These are phyloP conservation scores for Pachyrhynchus sulphureomaculatus DNA, from an alignment of 1,140 invertebrate species.

Conservation along the genomic window DNA sequence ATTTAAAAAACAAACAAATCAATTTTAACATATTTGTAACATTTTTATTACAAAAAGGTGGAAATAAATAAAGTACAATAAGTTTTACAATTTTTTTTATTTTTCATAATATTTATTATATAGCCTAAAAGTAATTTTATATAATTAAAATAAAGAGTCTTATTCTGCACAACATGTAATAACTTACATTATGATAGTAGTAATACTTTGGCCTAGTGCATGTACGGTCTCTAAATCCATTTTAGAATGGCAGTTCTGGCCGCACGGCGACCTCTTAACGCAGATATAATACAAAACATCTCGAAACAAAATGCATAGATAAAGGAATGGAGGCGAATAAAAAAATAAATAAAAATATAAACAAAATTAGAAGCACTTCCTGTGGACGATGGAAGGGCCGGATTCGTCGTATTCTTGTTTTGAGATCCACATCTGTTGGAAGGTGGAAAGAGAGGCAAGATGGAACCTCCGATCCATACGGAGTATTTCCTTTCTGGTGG, in stretches of 20 bases:
- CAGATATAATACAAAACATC: conserved; percentile 49
- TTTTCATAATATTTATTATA: conserved; percentile 1
- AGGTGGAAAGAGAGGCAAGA: conserved; percentile 81
- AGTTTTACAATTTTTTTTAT: conserved; percentile 11
- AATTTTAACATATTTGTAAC: too few relatives aligned
- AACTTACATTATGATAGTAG: conserved; percentile 43
- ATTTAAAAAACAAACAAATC: too few relatives aligned
- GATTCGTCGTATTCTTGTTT: conserved; percentile 63
- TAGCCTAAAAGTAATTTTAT: conserved; percentile 43
- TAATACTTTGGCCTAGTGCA: conserved; percentile 52
- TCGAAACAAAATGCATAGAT: conserved; percentile 42
- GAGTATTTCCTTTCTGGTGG: conserved; percentile 91
- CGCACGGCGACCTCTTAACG: conserved; percentile 52
- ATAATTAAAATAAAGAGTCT: conserved; percentile 37
- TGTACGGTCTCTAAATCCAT: conserved; percentile 38
- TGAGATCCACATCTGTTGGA: conserved; percentile 89
- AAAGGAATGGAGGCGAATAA: conserved; percentile 37
- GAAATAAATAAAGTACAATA: background rate
- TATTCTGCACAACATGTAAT: conserved; percentile 45
- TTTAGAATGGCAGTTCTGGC: conserved; percentile 39
- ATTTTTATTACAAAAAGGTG: too few relatives aligned
- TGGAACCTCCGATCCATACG: conserved; percentile 87
- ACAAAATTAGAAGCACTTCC: conserved; percentile 82
- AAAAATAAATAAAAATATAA: conserved; percentile 18
- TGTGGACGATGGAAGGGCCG: conserved; percentile 88